phyloP scores from a whole-genome alignment of 2,888 invertebrate species.

The Operophtera brumata region DNA sequence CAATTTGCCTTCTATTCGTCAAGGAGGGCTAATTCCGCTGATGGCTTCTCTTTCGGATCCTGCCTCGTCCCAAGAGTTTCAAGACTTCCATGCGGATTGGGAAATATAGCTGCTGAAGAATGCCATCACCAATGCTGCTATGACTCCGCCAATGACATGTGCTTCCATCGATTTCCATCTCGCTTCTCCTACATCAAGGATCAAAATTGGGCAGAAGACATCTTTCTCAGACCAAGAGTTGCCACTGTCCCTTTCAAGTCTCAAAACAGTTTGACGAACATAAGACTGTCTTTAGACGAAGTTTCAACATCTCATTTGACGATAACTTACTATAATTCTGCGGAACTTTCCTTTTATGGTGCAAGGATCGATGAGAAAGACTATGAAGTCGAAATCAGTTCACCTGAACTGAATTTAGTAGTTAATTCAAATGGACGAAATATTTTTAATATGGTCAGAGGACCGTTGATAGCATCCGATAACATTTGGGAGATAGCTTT shows the following conservation, averaged over 20 bases:
- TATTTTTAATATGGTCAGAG: conserved; percentile 77
- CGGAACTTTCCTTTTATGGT: conserved; percentile 38
- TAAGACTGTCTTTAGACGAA: conserved; percentile 64
- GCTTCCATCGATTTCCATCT: conserved; percentile 78
- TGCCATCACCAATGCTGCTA: conserved; percentile 79
- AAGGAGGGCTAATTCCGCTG: conserved; percentile 50
- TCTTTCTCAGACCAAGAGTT: conserved; percentile 54
- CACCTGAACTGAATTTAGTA: conserved; percentile 55
- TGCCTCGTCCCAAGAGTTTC: conserved; percentile 54
- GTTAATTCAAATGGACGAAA: conserved; percentile 51
- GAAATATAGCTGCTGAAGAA: conserved; percentile 45
- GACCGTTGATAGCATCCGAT: conserved; percentile 81
- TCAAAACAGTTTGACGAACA: conserved; percentile 45
- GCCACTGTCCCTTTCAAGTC: conserved; percentile 54
- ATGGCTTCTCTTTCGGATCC: conserved; percentile 66
- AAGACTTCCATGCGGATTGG: conserved; percentile 65
- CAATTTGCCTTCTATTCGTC: conserved; percentile 51
- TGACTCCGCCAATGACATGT: conserved; percentile 58
- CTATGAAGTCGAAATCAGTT: conserved; percentile 52
- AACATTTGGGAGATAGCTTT: conserved; percentile 83
- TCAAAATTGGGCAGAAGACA: conserved; percentile 57
- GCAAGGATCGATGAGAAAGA: conserved; percentile 48
- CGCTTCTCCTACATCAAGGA: conserved; percentile 69
- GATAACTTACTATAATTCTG: conserved; percentile 58
- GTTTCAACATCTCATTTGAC: conserved; percentile 58